Base-by-base conservation (phyloP, 2,113 vertebrate genomes). In the Gopherus flavomarginatus region DNA sequence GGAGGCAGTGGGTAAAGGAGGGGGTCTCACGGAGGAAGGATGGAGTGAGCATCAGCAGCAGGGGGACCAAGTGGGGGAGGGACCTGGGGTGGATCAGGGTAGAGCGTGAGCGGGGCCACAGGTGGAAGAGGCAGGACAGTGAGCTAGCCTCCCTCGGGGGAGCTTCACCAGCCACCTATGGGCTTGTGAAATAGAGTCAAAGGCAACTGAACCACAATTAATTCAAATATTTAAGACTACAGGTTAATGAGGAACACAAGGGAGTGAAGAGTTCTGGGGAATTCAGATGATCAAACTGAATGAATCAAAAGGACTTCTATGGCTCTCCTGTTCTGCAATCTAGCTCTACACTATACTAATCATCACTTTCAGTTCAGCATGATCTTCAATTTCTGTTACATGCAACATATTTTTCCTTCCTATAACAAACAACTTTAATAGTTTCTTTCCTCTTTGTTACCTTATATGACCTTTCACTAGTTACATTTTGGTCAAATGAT, bases 151-250 rank as follows among this genome's bases (percentile, higher is more conserved):
- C 6, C 52, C 52, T 17, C 52, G 52, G 52, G 17, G 19, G 19
- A 21, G 52, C 52, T 53, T 53, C 52, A 53, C 52, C 52, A 53
- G 52, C 17, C 5, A 6, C 52, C 17, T 19, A 53, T 53, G 52
- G 52, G 19, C 52, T 53, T 53, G 77, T 83, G 52, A 91, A 92
- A 72, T 44, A 96, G 93, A 95, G 81, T 90, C 82, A 83, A 38
- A 96, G 44, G 38, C 57, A 96, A 17, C 19, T 88, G 85, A 95
- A 26, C 42, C 56, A 17, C 82, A 89, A 80, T 91, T 95, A 90
- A 91, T 90, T 80, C 26, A 93, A 47, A 81, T 87, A 94, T 88
- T 93, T 95, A 87, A 94, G 52, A 95, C 92, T 38, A 75, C 5
- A 72, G 17, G 38, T 69, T 78, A 84, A 92, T 91, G 82, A 94